phyloP scores from a whole-genome alignment of 1,140 invertebrate species.

The Parasteatoda tepidariorum region DNA sequence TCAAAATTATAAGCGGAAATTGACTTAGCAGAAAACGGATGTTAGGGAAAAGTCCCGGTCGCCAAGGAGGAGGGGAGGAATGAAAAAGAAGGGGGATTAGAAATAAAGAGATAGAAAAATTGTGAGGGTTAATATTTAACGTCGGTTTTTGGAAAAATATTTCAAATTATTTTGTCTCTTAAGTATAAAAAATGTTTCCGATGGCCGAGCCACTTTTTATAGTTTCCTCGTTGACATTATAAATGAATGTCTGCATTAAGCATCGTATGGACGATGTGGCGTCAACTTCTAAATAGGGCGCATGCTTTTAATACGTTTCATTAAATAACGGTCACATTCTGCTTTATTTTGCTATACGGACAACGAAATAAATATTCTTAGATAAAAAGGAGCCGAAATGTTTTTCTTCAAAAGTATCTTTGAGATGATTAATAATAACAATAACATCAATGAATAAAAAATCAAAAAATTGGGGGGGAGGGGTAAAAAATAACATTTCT shows the following conservation, averaged over 20 bases:
- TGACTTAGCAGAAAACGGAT: conserved; percentile 41
- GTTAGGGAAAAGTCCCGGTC: conserved; percentile 16
- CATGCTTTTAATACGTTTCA: not conserved
- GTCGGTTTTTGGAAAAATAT: conserved; percentile 41
- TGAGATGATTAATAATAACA: too few species aligned
- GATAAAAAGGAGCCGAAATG: too few species aligned
- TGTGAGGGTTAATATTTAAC: conserved; percentile 2
- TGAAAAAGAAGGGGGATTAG: not conserved
- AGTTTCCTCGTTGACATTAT: conserved; percentile 17
- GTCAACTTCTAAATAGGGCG: not conserved
- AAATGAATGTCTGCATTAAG: not conserved
- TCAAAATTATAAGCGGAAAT: conserved; percentile 51
- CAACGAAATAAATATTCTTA: not conserved
- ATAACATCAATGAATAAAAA: too few species aligned
- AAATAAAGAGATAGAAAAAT: not conserved
- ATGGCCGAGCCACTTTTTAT: conserved; percentile 20
- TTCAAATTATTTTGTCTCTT: conserved; percentile 41
- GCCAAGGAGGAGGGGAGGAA: not conserved
- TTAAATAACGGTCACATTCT: not conserved
- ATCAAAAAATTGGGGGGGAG: too few species aligned
- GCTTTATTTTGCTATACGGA: not conserved
- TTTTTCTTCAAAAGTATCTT: too few species aligned
- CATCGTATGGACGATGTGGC: not conserved
- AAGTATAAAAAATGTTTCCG: conserved; percentile 29
- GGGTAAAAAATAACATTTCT: too few species aligned